These are phyloP conservation scores for Chondrilla cf. caribensis DNA, from an alignment of 37 sponge, comb jelly and placozoan species.

Conservation along the genomic window DNA sequence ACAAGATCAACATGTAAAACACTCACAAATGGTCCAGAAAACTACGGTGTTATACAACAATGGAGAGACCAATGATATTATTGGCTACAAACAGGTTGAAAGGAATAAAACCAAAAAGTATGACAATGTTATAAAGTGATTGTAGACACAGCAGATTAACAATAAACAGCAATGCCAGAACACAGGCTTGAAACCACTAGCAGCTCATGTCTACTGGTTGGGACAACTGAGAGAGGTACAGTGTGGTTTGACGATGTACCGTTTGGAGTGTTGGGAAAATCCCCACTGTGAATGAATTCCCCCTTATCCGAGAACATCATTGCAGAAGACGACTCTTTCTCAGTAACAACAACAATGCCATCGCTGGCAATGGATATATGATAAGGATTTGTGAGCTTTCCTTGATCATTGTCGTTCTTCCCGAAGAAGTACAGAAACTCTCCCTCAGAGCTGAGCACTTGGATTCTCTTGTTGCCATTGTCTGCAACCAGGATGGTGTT, in stretches of 20 bases:
- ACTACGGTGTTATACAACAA: too few species aligned
- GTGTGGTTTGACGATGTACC: too few species aligned
- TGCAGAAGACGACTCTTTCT: not conserved
- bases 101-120: too few species aligned
- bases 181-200: not conserved
- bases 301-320: not conserved
- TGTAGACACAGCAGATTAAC: too few species aligned
- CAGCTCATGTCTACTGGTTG: not conserved
- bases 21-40: too few species aligned
- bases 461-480: slow-evolving; percentile 5
- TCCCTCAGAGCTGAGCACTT: not conserved
- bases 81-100: too few species aligned
- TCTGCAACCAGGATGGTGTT: not conserved
- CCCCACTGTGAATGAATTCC: not conserved
- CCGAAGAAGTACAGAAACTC: not conserved
- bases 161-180: too few species aligned
- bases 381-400: not conserved
- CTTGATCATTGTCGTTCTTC: not conserved
- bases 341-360: not conserved
- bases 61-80: too few species aligned
- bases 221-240: too few species aligned
- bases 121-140: too few species aligned
- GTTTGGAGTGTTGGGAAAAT: too few species aligned
- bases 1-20: too few species aligned
- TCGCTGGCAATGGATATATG: not conserved